These are phyloP conservation scores for Ctenopoma multispine DNA, from an alignment of 2,797 vertebrate genomes.

Conservation along the genomic window DNA sequence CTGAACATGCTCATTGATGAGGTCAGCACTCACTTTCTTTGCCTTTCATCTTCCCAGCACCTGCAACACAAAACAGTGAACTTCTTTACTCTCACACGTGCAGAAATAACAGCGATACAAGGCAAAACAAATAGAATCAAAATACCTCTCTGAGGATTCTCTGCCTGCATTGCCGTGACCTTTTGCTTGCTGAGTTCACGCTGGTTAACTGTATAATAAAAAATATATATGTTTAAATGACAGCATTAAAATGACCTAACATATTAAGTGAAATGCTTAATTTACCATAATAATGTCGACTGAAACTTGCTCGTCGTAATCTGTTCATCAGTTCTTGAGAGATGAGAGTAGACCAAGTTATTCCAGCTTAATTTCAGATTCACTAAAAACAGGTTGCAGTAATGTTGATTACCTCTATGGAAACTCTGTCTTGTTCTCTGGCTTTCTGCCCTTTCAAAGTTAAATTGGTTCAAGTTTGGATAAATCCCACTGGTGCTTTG, in stretches of 20 bases:
- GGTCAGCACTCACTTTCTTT: slow-evolving; percentile 59
- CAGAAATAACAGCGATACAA: neutral
- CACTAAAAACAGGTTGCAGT: neutral
- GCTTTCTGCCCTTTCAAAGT: slow-evolving; percentile 33
- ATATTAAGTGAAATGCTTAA: neutral
- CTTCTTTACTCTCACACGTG: neutral
- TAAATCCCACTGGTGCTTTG: slow-evolving; percentile 24
- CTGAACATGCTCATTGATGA: slow-evolving; percentile 5
- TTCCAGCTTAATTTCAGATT: neutral
- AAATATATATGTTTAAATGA: too few relatives aligned
- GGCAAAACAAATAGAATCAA: neutral
- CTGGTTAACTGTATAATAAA: slow-evolving; percentile 65
- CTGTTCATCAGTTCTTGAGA: slow-evolving; percentile 66
- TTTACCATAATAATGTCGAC: slow-evolving; percentile 69
- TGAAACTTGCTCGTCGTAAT: slow-evolving; percentile 61
- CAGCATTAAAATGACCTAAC: neutral
- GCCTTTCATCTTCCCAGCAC: slow-evolving; percentile 38
- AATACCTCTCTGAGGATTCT: slow-evolving; percentile 47
- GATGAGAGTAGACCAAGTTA: slow-evolving; percentile 17
- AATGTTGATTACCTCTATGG: slow-evolving; percentile 56
- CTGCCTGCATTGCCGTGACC: neutral
- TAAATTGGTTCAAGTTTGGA: slow-evolving; percentile 35
- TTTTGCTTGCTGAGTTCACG: slow-evolving; percentile 52
- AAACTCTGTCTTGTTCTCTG: slow-evolving; percentile 47
- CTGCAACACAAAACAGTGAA: slow-evolving; percentile 32